Evolutionary conservation across 2,113 vertebrate genomes (phyloP), one percentile per base, ranked within the genome.

Genomic region (Addax nasomaculatus): DNA sequence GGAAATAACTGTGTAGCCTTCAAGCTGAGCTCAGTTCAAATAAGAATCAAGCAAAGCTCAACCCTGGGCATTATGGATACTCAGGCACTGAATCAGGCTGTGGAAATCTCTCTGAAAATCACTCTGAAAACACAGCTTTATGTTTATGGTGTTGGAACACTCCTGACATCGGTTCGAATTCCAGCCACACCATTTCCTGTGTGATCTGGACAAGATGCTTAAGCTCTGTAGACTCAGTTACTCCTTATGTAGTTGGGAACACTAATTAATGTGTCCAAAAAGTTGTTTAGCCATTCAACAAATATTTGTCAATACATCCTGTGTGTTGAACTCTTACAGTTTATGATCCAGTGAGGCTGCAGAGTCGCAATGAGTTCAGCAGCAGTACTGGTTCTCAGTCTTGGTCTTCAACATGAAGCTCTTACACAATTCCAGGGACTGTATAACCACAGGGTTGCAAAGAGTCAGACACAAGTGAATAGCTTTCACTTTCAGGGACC

Each of bases 11-110:
- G 58, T 70, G 67, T 30, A 93, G 90, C 70, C 76, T 97, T 97
- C 97, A 96, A 95, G 91, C 96, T 95, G 97, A 97, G 97, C 55
- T 92, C 51, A 81, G 39, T 73, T 96, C 62, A 96, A 86, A 97
- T 30, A 36, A 79, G 73, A 70, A 57, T 81, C 33, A 62, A 90
- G 76, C 27, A 83, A 86, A 73, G 17, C 90, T 67, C 79, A 64
- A 36, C 79, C 12, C 14, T 16, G 14, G 23, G 33, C 57, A 21
- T 25, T 16, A 79, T 45, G 60, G 84, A 39, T 81, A 49, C 64
- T 60, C 81, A 47, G 90, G 81, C 39, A 33, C 6, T 5, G 19
- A n/a, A 11, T 73, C 15, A 7, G 57, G 45, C 36, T 8, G 19
- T 4, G 30, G 9, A 51, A 58, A 49, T 45, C 30, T 62, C 47